Evolutionary conservation across 2,888 invertebrate genomes (phyloP).

Genomic region (Leptopilina syphax): DNA sequence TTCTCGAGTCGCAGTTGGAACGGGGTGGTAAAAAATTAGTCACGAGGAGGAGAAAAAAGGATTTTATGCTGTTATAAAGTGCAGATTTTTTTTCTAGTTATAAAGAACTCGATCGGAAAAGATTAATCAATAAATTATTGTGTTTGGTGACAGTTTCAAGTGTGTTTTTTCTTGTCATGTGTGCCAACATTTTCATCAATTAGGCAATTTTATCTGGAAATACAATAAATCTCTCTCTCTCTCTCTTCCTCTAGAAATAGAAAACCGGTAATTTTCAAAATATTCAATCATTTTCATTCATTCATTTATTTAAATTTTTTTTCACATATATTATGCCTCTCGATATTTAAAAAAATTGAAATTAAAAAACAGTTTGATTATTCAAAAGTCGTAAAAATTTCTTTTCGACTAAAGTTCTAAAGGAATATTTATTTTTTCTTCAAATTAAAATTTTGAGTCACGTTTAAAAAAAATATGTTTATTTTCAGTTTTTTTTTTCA

Average conservation of each 20-base stretch:
- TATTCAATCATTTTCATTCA: background rate
- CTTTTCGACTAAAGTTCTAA: too few species aligned
- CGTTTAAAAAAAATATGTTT: too few species aligned
- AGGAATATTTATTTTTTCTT: too few species aligned
- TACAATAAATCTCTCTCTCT: background rate
- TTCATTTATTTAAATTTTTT: background rate
- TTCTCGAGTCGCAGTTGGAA: background rate
- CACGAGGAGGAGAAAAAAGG: background rate
- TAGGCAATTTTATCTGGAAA: constrained; percentile 16
- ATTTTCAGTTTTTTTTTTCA: too few species aligned
- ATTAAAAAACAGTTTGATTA: too few species aligned
- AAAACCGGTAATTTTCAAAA: background rate
- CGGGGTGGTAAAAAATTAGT: background rate
- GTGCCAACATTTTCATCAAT: background rate
- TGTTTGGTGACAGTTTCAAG: constrained; percentile 32
- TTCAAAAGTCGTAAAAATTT: too few species aligned
- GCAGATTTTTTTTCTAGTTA: constrained; percentile 10
- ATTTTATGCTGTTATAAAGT: constrained; percentile 13
- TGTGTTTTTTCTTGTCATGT: background rate
- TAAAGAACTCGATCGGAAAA: background rate
- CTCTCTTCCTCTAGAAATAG: too few species aligned
- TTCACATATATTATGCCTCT: background rate
- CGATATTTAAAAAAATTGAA: too few species aligned
- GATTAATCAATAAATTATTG: constrained; percentile 15
- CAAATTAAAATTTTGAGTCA: too few species aligned